These are phyloP conservation scores for Amiota minor DNA, from an alignment of 2,888 invertebrate species.

Conservation along the genomic window DNA sequence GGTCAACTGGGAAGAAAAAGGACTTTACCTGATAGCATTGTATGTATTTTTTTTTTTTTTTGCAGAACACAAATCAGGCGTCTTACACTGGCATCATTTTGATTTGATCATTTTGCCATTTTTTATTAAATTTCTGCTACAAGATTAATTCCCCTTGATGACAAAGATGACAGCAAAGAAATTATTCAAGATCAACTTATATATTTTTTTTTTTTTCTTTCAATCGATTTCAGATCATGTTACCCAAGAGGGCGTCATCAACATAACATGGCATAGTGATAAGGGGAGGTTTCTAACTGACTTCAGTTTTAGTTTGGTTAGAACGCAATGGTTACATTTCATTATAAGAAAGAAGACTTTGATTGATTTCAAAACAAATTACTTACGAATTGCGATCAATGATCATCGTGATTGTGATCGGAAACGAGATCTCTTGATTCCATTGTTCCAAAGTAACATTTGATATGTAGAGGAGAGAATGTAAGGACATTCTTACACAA, in stretches of 20 bases:
- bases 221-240: neutral
- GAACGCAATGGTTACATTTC: too few relatives aligned
- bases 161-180: slow-evolving; percentile 5
- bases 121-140: too few relatives aligned
- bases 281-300: too few relatives aligned
- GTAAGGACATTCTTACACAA: neutral
- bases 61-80: too few relatives aligned
- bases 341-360: slow-evolving; percentile 6
- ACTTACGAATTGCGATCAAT: slow-evolving; percentile 41
- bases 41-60: too few relatives aligned
- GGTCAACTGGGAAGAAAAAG: neutral
- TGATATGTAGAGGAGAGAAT: neutral
- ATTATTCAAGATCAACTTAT: slow-evolving; percentile 3
- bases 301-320: too few relatives aligned
- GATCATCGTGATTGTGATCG: neutral
- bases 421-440: neutral
- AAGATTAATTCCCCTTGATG: neutral
- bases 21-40: too few relatives aligned
- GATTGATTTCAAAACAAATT: slow-evolving; percentile 47
- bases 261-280: too few relatives aligned
- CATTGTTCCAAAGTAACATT: neutral
- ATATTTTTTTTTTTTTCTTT: neutral
- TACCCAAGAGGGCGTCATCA: slow-evolving; percentile 4
- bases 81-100: too few relatives aligned
- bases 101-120: too few relatives aligned